Percentiles rank a stretch among this genome's conserved stretches.
Conservation (phyloP, 2,113 vertebrate species). For the Hydrolagus affinis region DNA sequence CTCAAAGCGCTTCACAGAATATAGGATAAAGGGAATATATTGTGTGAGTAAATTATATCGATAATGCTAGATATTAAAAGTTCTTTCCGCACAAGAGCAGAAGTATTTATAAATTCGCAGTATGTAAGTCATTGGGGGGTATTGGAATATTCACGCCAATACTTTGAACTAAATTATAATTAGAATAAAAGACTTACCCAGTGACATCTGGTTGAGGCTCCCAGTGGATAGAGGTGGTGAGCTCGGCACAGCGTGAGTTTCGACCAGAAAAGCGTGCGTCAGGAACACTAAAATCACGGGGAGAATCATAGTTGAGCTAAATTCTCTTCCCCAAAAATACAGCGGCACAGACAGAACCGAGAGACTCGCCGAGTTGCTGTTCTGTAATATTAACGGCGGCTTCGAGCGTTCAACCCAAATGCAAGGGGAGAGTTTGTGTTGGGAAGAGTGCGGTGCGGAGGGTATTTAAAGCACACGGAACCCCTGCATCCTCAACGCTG, state of each 20-base stretch:
- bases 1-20: too few relatives aligned
- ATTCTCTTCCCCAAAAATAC: background rate
- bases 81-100: too few relatives aligned
- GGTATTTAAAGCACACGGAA: constrained; percentile 17
- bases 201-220: too few relatives aligned
- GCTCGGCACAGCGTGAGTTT: background rate
- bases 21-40: too few relatives aligned
- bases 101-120: too few relatives aligned
- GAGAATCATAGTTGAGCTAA: background rate
- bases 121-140: too few relatives aligned
- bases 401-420: background rate
- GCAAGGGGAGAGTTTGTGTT: background rate
- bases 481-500: background rate
- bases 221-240: background rate
- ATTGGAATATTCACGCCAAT: too few relatives aligned
- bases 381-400: background rate
- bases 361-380: background rate
- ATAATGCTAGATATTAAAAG: too few relatives aligned
- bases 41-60: too few relatives aligned
- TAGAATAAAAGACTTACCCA: background rate
- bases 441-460: background rate
- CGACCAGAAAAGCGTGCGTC: background rate
- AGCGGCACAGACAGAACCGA: background rate
- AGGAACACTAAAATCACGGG: background rate
- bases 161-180: too few relatives aligned